These are phyloP conservation scores for Eulemur coronatus DNA, from an alignment of 2,797 vertebrate genomes.

Conservation along the genomic window DNA sequence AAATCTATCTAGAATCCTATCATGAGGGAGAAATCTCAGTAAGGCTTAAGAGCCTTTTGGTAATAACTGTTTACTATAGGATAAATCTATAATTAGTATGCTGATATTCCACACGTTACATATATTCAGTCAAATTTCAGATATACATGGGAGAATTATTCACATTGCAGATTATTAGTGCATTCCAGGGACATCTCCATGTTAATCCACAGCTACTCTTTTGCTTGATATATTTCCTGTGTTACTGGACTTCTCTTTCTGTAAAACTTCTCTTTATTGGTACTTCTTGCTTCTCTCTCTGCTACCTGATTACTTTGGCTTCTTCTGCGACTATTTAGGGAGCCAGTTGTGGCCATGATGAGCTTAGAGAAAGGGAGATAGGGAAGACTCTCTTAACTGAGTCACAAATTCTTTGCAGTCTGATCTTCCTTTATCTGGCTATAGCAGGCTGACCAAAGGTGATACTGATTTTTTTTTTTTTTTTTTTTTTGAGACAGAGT, in stretches of 20 bases:
- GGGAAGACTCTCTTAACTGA: neutral
- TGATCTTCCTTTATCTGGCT: neutral
- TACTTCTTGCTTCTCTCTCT: conserved; percentile 17
- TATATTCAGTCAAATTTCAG: conserved; percentile 58
- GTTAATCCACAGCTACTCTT: neutral
- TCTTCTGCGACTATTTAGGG: neutral
- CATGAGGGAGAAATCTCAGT: conserved; percentile 42
- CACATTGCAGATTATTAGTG: conserved; percentile 51
- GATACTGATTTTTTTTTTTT: neutral
- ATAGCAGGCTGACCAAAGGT: neutral
- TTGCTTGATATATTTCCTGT: neutral
- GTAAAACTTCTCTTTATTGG: neutral
- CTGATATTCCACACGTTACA: conserved; percentile 32
- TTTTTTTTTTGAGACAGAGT: too few species aligned
- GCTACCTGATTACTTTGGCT: neutral
- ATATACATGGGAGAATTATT: conserved; percentile 34
- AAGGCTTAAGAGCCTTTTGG: conserved; percentile 38
- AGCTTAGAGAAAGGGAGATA: neutral
- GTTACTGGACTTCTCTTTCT: neutral
- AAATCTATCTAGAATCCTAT: conserved; percentile 58
- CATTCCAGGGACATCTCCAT: conserved; percentile 48
- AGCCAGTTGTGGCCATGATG: neutral
- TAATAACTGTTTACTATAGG: conserved; percentile 46
- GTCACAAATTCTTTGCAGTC: neutral
- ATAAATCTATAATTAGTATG: conserved; percentile 52